Percentiles rank a stretch among this genome's conserved stretches.
Conservation (phyloP, 2,113 vertebrate species). For the Ondatra zibethicus region DNA sequence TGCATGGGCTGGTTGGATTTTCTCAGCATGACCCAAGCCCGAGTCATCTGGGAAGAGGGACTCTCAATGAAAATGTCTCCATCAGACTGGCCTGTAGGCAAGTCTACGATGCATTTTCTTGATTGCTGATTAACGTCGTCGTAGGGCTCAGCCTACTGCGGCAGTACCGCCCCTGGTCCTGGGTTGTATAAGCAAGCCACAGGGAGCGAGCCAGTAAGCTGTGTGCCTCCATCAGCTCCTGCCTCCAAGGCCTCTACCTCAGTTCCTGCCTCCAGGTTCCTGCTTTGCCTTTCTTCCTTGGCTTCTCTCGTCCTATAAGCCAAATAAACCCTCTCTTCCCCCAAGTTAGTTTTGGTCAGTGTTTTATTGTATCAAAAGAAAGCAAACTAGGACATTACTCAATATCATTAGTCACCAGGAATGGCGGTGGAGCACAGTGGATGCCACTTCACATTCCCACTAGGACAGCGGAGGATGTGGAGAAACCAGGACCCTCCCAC, state of each 20-base stretch:
- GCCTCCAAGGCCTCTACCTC: neutral
- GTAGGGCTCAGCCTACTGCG: neutral
- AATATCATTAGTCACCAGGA: neutral
- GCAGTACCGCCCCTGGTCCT: neutral
- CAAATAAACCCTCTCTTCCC: neutral
- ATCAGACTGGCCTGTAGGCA: neutral
- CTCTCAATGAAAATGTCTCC: neutral
- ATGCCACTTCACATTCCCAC: neutral
- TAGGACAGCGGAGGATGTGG: neutral
- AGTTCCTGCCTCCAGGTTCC: neutral
- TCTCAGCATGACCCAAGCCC: neutral
- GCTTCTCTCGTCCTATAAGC: neutral
- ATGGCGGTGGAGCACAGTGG: slow-evolving; percentile 1
- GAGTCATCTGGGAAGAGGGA: neutral
- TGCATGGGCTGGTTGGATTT: neutral
- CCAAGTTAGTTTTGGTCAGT: neutral
- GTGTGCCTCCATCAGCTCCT: neutral
- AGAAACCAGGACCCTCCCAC: neutral
- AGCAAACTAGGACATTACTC: neutral
- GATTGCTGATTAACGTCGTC: neutral
- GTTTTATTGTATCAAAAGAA: neutral
- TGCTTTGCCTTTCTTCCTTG: neutral
- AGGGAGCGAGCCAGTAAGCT: neutral
- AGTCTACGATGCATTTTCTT: neutral
- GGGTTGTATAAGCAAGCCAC: neutral